These are phyloP conservation scores for Tinamus guttatus DNA, from an alignment of 2,113 vertebrate genomes.

Conservation along the genomic window DNA sequence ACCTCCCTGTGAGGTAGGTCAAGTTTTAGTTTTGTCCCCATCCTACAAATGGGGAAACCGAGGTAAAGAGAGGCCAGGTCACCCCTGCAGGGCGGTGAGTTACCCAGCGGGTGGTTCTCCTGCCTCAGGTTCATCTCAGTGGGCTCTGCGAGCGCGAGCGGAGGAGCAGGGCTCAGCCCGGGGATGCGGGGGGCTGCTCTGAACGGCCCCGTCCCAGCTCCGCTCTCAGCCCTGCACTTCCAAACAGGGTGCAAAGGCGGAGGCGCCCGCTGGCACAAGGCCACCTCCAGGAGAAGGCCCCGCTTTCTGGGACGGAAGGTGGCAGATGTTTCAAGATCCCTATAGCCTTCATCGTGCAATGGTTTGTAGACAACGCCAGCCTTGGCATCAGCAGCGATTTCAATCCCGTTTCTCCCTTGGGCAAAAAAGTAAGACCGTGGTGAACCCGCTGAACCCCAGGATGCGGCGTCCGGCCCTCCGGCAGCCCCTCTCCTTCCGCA, in stretches of 20 bases:
- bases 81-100: not conserved
- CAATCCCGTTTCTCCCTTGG: not conserved
- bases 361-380: not conserved
- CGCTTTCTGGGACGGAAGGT: not conserved
- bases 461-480: not conserved
- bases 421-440: not conserved
- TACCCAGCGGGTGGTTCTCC: not conserved
- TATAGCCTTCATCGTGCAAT: not conserved
- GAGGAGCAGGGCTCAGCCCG: not conserved
- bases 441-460: not conserved
- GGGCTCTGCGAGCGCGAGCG: not conserved
- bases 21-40: not conserved
- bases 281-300: not conserved
- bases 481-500: not conserved
- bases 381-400: not conserved
- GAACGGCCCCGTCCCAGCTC: not conserved
- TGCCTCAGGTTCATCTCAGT: not conserved
- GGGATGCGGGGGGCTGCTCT: fast-evolving
- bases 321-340: conserved; percentile 28
- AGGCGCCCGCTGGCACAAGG: not conserved
- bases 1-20: not conserved
- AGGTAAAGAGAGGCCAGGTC: not conserved
- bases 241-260: not conserved
- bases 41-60: fast-evolving
- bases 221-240: not conserved